A percentile compares a stretch with the other conserved stretches of the same genome.
Conservation (phyloP, 2,888 invertebrate genomes). For the Teleogryllus oceanicus region DNA sequence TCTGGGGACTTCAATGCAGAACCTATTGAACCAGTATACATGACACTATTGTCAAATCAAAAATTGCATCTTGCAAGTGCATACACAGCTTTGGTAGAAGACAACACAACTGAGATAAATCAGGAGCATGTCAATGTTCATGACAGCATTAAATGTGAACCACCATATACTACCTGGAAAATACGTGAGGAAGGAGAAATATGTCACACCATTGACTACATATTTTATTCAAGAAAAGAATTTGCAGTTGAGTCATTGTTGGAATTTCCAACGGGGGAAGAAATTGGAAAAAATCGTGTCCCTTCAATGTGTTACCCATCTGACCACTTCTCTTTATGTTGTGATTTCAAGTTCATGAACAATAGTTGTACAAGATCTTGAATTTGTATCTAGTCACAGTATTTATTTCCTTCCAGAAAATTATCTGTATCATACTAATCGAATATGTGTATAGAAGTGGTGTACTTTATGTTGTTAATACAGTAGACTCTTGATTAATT, state of each 20-base stretch:
- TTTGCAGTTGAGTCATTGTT: conserved; percentile 57
- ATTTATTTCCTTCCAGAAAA: conserved; percentile 4
- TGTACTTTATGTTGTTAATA: background rate
- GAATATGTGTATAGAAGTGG: background rate
- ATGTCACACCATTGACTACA: conserved; percentile 72
- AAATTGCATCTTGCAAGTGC: conserved; percentile 52
- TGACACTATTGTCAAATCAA: conserved; percentile 53
- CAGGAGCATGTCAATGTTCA: conserved; percentile 43
- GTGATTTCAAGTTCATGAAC: conserved; percentile 53
- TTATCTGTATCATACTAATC: background rate
- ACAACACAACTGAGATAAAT: background rate
- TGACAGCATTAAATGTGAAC: conserved; percentile 51
- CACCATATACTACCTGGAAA: conserved; percentile 74
- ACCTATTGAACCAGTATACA: conserved; percentile 66
- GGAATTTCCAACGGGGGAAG: conserved; percentile 60
- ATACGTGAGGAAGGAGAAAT: conserved; percentile 66
- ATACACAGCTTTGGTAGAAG: conserved; percentile 47
- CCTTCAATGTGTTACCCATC: conserved; percentile 69
- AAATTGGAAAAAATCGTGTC: conserved; percentile 63
- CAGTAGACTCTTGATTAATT: too few relatives aligned
- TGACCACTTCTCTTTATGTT: conserved; percentile 71
- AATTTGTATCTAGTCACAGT: background rate
- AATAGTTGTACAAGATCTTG: background rate
- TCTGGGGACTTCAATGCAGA: conserved; percentile 77
- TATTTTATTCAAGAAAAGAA: conserved; percentile 60